Evolutionary conservation across 1,140 invertebrate species (phyloP).

Genomic region (Lutraria rhynchaena): DNA sequence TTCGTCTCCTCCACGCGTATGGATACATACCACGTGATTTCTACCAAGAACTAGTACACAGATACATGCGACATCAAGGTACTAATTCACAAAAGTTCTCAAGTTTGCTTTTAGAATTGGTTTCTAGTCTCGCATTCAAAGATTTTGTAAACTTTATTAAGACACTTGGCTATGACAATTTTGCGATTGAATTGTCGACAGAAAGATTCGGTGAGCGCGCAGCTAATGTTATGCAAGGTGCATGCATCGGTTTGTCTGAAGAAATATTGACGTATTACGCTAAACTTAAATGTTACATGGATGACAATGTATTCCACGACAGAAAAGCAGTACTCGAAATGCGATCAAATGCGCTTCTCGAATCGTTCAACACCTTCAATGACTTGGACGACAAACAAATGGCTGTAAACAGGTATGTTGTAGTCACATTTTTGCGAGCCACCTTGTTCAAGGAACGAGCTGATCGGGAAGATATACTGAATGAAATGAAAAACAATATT

Average conservation of each 20-base stretch:
- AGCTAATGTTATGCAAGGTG: neutral
- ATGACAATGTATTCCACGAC: conserved; percentile 1
- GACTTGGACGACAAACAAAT: neutral
- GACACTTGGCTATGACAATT: neutral
- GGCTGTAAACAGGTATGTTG: neutral
- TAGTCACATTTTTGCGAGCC: neutral
- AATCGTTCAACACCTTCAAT: neutral
- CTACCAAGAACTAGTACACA: neutral
- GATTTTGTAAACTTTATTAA: neutral
- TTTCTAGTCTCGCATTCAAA: neutral
- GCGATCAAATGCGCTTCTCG: neutral
- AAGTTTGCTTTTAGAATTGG: neutral
- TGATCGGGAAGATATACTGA: neutral
- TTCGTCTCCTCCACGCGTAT: neutral
- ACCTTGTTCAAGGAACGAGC: neutral
- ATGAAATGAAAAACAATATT: neutral
- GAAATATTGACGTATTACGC: neutral
- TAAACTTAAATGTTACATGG: conserved; percentile 1
- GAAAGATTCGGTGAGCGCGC: neutral
- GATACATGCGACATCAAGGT: neutral
- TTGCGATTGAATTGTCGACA: neutral
- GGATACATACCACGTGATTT: neutral
- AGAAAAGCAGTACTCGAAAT: conserved; percentile 5
- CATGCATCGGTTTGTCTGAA: neutral
- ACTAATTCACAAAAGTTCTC: neutral